These are phyloP conservation scores for Chrysolina haemoptera DNA, from an alignment of 2,888 invertebrate genomes.

Conservation along the genomic window DNA sequence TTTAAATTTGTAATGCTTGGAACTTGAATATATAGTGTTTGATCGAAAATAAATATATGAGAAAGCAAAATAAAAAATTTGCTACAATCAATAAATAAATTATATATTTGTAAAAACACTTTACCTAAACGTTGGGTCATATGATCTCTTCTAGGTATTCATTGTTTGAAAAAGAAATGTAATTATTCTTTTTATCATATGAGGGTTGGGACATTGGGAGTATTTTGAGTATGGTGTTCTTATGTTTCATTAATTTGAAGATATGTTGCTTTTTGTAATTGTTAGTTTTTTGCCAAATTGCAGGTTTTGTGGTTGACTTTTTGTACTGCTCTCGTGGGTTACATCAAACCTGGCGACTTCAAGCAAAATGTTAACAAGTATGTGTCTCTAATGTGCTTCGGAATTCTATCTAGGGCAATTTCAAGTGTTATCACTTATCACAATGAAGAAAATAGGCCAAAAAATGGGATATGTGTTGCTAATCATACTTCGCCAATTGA, in stretches of 20 bases:
- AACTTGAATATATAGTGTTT: too few relatives aligned
- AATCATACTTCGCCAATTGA: slow-evolving; percentile 99
- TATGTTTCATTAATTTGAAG: neutral
- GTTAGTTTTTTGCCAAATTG: slow-evolving; percentile 53
- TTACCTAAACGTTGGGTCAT: too few relatives aligned
- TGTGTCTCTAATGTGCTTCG: slow-evolving; percentile 91
- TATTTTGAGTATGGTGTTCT: neutral
- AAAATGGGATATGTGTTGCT: slow-evolving; percentile 93
- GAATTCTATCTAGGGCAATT: slow-evolving; percentile 92
- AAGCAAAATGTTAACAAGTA: slow-evolving; percentile 87
- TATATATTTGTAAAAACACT: too few relatives aligned
- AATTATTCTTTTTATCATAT: too few relatives aligned
- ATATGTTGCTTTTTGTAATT: slow-evolving; percentile 28
- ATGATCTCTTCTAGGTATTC: too few relatives aligned
- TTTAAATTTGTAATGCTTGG: too few relatives aligned
- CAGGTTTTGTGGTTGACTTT: slow-evolving; percentile 91
- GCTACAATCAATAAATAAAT: too few relatives aligned
- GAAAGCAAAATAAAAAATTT: too few relatives aligned
- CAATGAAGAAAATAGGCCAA: slow-evolving; percentile 88
- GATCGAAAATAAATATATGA: too few relatives aligned
- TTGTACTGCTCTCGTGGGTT: slow-evolving; percentile 90
- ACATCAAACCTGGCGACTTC: slow-evolving; percentile 82
- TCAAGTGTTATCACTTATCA: slow-evolving; percentile 91
- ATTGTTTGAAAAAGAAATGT: too few relatives aligned
- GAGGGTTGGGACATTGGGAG: too few relatives aligned